Percentiles rank a stretch among this genome's conserved stretches.
These are phyloP conservation scores for Meles meles DNA, from an alignment of 2,113 vertebrate species.

Conservation along the genomic window DNA sequence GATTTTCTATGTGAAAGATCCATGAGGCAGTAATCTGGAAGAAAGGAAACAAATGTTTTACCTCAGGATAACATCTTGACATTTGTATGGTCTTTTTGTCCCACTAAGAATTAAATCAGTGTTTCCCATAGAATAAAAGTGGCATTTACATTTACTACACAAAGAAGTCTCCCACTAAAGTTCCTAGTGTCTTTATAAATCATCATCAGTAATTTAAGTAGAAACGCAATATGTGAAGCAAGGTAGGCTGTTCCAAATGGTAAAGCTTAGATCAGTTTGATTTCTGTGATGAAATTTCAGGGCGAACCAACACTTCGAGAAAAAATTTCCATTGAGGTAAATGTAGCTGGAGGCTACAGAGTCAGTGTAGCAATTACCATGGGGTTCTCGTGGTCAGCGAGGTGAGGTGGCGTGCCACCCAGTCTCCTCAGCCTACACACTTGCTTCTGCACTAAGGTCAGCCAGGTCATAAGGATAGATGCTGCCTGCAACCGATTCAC, in stretches of 20 bases:
- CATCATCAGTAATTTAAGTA: not conserved
- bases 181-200: not conserved
- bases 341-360: not conserved
- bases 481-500: fast-evolving
- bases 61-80: not conserved
- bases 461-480: too few species aligned
- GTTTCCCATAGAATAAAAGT: not conserved
- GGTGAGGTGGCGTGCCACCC: too few species aligned
- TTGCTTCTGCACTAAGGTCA: too few species aligned
- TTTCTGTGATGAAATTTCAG: not conserved
- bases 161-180: not conserved
- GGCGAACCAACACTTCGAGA: not conserved
- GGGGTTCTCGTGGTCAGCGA: not conserved
- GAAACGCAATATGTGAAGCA: not conserved
- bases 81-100: not conserved
- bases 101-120: not conserved
- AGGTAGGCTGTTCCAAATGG: not conserved
- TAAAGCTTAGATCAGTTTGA: not conserved
- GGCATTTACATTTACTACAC: not conserved
- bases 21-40: not conserved
- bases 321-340: not conserved
- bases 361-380: not conserved
- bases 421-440: too few species aligned
- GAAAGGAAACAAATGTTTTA: not conserved
- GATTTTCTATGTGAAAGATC: not conserved